Evolutionary conservation across 1,140 invertebrate species (phyloP), one percentile per base, ranked within the genome.

Genomic region (Armadillidium nasatum): DNA sequence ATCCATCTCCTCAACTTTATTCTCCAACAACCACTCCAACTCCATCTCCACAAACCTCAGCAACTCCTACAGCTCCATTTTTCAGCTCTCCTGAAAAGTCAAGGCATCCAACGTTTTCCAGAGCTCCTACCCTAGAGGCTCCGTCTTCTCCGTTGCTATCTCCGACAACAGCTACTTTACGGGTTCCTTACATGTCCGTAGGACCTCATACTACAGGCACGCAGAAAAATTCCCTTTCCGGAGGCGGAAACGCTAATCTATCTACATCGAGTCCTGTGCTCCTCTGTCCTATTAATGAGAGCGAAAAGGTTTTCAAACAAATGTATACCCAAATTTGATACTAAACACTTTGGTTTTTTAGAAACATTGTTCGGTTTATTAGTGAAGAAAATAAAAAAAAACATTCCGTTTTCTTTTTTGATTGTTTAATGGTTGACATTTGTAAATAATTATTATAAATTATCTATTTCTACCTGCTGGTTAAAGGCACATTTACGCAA

Each of bases 21-120:
- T 70, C 77, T 75, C 60, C 70, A 73, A 68, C 81, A 67, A n/a
- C 81, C 76, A 45, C 77, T 3, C 77, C 77, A 23, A 76, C 72
- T 66, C 77, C 74, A 15, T 73, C 74, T 0, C 77, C 77, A 0
- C 77, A 78, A 66, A 75, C 50, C 44, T 73, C 66, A 15, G 50
- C 72, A n/a, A 73, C 76, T 7, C 76, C 76, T 21, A 73, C 46
- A 50, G 46, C 9, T 10, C 9, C 46, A 50, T 10, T 50, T 15
- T 50, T 50, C 15, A 50, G 9, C 46, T 9, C 46, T 9, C 9
- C 46, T 9, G 46, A 50, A 10, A 50, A 50, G 46, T 10, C 46
- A 9, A 50, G 15, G 15, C 9, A 50, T 15, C 9, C 46, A 10
- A 50, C 46, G 9, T 50, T 50, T 50, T 50, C 46, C 46, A 50